Evolutionary conservation across 2,113 vertebrate species (phyloP), one percentile per base, ranked within the genome.

Genomic region (Bubo bubo): DNA sequence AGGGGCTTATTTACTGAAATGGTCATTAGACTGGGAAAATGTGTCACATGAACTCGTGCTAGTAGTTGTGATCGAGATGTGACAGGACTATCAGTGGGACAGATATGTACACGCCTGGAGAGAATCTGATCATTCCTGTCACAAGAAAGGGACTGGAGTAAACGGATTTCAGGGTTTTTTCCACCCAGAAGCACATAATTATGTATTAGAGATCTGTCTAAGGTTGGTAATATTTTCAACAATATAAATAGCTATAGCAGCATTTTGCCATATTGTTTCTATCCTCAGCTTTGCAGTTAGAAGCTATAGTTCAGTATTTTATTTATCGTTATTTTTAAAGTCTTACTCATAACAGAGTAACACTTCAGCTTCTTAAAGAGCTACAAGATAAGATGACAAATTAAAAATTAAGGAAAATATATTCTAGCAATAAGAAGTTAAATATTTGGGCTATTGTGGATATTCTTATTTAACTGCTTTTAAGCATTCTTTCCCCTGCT

Each of bases 151-250:
- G 30, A 62, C 13, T 15, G 24, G 8, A 84, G 26, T 37, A 72
- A 56, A n/a, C 52, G 53, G 22, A 86, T 66, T 81, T 77, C 28
- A 47, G 11, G 9, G 50, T 64, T 85, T 96, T 84, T 71, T 6
- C 21, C 32, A 67, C 32, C 47, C 52, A 68, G 76, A 91, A 79
- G 9, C 75, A 55, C 14, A 12, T 71, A 56, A 68, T 55, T 71
- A 59, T 45, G 10, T 41, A 41, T 77, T 62, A 85, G 58, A 75
- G 53, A 67, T 55, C 52, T 70, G 37, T 70, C 66, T 55, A 83
- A 95, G 80, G 55, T 58, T 93, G 58, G 74, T 96, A 76, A 77
- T 87, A 67, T 91, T 94, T 94, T 68, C 35, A 89, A 75, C 19
- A 34, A 43, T 34, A 56, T 50, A 64, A 86, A 20, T 39, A 45